Percentiles rank a stretch among this genome's conserved stretches.
Conservation (phyloP, 2,797 vertebrate genomes). For the Acrossocheilus wenchowensis region DNA sequence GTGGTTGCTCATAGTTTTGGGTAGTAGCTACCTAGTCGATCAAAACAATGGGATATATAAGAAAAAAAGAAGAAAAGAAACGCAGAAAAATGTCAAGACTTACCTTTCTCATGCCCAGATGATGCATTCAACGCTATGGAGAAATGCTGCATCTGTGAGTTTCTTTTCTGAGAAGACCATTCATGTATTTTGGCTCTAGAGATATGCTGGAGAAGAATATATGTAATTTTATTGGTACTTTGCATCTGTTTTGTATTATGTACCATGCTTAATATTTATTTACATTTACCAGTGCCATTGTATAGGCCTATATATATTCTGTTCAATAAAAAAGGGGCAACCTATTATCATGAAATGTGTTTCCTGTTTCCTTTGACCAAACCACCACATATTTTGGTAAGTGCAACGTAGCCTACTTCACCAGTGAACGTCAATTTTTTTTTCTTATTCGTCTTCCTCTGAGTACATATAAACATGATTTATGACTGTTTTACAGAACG, state of each 20-base stretch:
- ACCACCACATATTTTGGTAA: background rate
- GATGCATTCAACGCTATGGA: background rate
- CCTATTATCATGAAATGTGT: background rate
- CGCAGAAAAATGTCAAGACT: background rate
- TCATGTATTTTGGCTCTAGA: background rate
- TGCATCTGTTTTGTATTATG: too few species aligned
- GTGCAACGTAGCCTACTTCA: background rate
- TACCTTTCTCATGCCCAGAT: background rate
- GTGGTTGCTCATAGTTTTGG: background rate
- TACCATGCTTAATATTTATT: too few species aligned
- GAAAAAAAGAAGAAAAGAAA: background rate
- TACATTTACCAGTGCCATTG: too few species aligned
- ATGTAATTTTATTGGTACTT: too few species aligned
- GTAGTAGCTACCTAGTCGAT: background rate
- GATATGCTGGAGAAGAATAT: background rate
- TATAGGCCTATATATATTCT: too few species aligned
- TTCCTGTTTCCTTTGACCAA: background rate
- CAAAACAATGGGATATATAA: background rate
- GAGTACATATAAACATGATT: background rate
- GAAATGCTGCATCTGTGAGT: slow-evolving; percentile 7
- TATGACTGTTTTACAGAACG: background rate
- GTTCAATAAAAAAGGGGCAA: too few species aligned
- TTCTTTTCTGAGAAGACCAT: background rate
- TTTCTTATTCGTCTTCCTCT: background rate
- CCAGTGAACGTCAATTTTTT: background rate